A percentile compares a stretch with the other conserved stretches of the same genome.
phyloP scores from a whole-genome alignment of 2,797 vertebrate species.

The Petrocephalus schoutedeni region DNA sequence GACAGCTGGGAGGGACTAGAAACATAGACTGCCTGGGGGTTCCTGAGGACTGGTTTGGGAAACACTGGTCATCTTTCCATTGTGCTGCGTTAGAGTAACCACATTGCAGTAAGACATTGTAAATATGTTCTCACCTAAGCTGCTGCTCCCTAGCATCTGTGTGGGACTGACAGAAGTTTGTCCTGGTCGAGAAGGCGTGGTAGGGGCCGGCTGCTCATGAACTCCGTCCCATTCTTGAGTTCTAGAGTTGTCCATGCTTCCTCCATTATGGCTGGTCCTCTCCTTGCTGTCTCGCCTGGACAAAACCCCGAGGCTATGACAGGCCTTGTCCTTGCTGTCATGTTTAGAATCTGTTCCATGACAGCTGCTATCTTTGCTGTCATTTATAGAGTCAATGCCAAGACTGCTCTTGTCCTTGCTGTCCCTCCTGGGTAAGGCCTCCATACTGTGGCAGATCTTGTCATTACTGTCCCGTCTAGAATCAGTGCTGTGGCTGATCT shows the following conservation, averaged over 20 bases:
- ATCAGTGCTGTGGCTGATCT: not conserved
- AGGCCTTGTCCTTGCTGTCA: conserved; percentile 2
- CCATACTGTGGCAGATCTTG: not conserved
- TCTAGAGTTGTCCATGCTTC: conserved; percentile 64
- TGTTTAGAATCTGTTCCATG: not conserved
- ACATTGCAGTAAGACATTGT: not conserved
- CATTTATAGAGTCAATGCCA: not conserved
- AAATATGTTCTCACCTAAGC: conserved; percentile 59
- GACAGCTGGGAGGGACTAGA: not conserved
- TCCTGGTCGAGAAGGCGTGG: conserved; percentile 69
- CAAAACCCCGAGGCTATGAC: not conserved
- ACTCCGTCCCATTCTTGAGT: conserved; percentile 80
- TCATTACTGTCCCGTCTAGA: not conserved
- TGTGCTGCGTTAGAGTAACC: not conserved
- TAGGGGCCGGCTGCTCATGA: conserved; percentile 55
- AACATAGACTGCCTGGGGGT: not conserved
- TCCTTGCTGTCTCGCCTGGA: conserved; percentile 12
- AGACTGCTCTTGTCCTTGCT: conserved; percentile 59
- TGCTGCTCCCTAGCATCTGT: conserved; percentile 68
- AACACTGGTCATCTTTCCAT: not conserved
- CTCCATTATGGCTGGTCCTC: not conserved
- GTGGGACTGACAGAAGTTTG: conserved; percentile 78
- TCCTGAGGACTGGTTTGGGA: not conserved
- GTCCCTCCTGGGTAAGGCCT: conserved; percentile 62
- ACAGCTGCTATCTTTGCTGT: conserved; percentile 27